Evolutionary conservation across 2,888 invertebrate species (phyloP).

Genomic region (Apodemia hepburni): DNA sequence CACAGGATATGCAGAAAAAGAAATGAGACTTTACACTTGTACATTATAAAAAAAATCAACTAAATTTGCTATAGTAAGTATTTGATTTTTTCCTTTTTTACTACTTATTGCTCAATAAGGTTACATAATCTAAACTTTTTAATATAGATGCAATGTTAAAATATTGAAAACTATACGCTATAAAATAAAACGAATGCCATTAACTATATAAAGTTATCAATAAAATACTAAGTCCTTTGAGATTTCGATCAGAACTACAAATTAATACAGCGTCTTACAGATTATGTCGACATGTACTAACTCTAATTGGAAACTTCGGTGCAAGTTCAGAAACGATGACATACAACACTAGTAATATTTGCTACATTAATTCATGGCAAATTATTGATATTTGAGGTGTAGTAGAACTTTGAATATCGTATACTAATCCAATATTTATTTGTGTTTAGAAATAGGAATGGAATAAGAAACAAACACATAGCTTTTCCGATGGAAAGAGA

Average conservation of each 20-base stretch:
- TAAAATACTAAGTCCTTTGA: neutral
- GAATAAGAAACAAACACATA: no score
- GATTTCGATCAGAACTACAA: constrained; percentile 8
- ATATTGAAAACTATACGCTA: neutral
- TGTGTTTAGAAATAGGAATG: no score
- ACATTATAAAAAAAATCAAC: no score
- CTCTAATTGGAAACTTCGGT: constrained; percentile 33
- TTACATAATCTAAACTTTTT: no score
- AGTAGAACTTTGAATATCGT: neutral
- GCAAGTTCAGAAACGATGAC: constrained; percentile 30
- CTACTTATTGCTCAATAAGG: no score
- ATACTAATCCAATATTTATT: neutral
- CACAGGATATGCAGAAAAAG: no score
- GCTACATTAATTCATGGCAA: constrained; percentile 1
- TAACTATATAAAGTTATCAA: neutral
- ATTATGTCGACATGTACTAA: constrained; percentile 23
- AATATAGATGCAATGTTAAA: no score
- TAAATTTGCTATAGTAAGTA: no score
- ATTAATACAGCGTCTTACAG: constrained; percentile 14
- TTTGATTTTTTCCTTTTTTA: no score
- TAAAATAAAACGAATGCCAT: neutral
- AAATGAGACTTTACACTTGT: no score
- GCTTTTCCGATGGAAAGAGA: no score
- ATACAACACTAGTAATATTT: constrained; percentile 14
- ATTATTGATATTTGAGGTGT: constrained; percentile 10